Evolutionary conservation across 2,113 vertebrate genomes (phyloP).

Genomic region (Nesoenas mayeri): DNA sequence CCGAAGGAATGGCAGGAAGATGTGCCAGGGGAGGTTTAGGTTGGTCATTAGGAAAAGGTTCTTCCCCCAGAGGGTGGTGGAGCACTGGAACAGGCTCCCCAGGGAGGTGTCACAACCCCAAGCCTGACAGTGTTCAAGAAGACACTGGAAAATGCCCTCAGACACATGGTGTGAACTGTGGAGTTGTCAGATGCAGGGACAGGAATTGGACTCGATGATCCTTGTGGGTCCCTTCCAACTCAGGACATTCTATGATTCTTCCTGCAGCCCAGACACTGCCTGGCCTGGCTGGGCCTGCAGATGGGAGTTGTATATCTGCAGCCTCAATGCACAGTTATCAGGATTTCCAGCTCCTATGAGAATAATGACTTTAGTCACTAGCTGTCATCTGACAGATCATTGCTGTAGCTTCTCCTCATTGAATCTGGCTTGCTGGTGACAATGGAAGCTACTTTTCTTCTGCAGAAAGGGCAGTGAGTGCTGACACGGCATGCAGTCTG

Average conservation of each 20-base stretch:
- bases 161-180: too few relatives aligned
- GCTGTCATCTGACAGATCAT: background rate
- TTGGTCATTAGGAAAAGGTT: too few relatives aligned
- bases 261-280: background rate
- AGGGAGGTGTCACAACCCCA: too few relatives aligned
- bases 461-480: background rate
- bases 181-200: too few relatives aligned
- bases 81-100: too few relatives aligned
- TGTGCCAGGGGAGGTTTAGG: too few relatives aligned
- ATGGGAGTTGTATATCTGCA: background rate
- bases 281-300: background rate
- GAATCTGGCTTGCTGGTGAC: background rate
- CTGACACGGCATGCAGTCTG: fast-evolving
- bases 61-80: too few relatives aligned
- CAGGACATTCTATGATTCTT: background rate
- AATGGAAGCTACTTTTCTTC: background rate
- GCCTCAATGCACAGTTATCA: background rate
- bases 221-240: too few relatives aligned
- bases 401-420: background rate
- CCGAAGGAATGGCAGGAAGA: too few relatives aligned
- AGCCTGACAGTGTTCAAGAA: too few relatives aligned
- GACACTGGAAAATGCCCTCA: too few relatives aligned
- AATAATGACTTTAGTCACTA: background rate
- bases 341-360: background rate
- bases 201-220: too few relatives aligned